Evolutionary conservation across 2,113 vertebrate genomes (phyloP), one percentile per base, ranked within the genome.

Genomic region (Sphaerodactylus townsendi): DNA sequence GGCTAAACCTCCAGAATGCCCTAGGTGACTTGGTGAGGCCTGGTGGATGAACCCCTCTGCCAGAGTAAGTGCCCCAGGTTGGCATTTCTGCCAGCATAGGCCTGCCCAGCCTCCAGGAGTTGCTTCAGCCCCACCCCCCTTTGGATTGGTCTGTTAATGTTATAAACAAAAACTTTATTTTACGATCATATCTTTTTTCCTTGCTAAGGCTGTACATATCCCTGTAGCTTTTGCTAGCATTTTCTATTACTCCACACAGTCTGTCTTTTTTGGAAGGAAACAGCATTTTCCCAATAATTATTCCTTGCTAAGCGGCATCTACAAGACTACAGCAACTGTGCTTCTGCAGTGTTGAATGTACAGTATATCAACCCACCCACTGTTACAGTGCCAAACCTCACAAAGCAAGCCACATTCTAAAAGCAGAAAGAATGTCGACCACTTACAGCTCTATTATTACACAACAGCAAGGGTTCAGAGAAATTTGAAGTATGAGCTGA

Each of bases 401-500:
- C 44, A 73, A 66, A 46, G 74, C 79, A 77, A 77, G 70, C 1
- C 44, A 50, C 53, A 9, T 53, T 82, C 65, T 71, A 28, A 53
- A 33, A 70, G 25, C 15, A 81, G 64, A 71, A 71, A 62, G 64
- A 68, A 74, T 83, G 59, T 0, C 25, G 69, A 64, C 71, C 73
- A n/a, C 87, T 74, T 86, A 72, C 0, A 71, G 69, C 73, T 59
- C 0, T 0, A 64, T 79, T 79, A 56, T 72, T 79, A 79, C 76
- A 79, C 62, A 87, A 85, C 84, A 88, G 48, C 5, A 23, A 88
- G 13, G 74, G 28, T 73, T 56, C 44, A 35, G 46, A 80, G 30
- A 77, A 89, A 84, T 62, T 75, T 82, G 83, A 82, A 83, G 73
- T 28, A 73, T 64, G 81, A 85, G 79, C 46, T 87, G 53, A 79